phyloP scores from a whole-genome alignment of 2,888 invertebrate genomes.

The Amblyteles armatorius region DNA sequence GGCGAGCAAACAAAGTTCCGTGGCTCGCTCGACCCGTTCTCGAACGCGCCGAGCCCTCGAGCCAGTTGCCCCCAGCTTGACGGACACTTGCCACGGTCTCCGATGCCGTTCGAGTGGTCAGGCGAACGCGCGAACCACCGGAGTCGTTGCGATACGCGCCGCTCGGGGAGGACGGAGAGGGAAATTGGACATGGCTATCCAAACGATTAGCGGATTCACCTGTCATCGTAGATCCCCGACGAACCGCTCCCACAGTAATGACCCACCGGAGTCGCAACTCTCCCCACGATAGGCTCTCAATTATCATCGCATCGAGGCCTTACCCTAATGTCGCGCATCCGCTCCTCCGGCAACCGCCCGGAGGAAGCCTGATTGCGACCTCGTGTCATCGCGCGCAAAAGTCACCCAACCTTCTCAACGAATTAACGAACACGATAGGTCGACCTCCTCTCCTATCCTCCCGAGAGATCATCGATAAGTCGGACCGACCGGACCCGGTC shows the following conservation, averaged over 20 bases:
- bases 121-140: conserved; percentile 50
- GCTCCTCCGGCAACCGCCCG: conserved; percentile 53
- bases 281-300: conserved; percentile 64
- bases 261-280: conserved; percentile 26
- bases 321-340: conserved; percentile 79
- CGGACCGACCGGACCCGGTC: not conserved
- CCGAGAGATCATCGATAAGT: conserved; percentile 31
- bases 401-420: conserved; percentile 14
- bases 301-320: conserved; percentile 80
- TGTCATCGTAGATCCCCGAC: conserved; percentile 80
- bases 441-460: not conserved
- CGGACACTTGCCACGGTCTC: conserved; percentile 31
- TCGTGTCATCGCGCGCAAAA: conserved; percentile 30
- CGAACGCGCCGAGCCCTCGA: conserved; percentile 57
- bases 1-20: conserved; percentile 71
- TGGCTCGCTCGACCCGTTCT: conserved; percentile 13
- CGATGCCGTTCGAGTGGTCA: conserved; percentile 14
- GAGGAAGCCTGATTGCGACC: conserved; percentile 30
- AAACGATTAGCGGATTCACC: conserved; percentile 82
- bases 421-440: conserved; percentile 20
- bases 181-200: conserved; percentile 69
- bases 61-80: conserved; percentile 42
- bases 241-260: conserved; percentile 78
- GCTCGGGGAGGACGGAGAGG: conserved; percentile 12
- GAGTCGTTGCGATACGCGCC: conserved; percentile 46